phyloP scores from a whole-genome alignment of 2,888 invertebrate genomes.

The Eulithis prunata region DNA sequence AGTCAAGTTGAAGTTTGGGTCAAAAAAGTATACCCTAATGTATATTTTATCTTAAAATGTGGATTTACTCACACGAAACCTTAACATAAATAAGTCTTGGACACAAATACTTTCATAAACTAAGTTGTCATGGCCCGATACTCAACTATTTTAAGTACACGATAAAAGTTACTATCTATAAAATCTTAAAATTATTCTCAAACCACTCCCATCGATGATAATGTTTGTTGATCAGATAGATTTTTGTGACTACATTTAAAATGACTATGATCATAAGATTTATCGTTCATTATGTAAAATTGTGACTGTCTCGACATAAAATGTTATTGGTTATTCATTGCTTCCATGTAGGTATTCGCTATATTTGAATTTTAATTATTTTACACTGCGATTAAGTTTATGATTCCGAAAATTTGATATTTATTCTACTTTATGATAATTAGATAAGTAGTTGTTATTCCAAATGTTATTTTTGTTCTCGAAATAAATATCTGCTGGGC shows the following conservation, averaged over 20 bases:
- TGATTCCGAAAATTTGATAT: conserved; percentile 32
- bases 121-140: conserved; percentile 82
- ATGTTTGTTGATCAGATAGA: conserved; percentile 69
- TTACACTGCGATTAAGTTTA: conserved; percentile 25
- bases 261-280: conserved; percentile 67
- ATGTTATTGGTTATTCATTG: conserved; percentile 63
- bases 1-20: conserved; percentile 10
- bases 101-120: conserved; percentile 72
- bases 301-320: conserved; percentile 64
- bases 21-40: conserved; percentile 14
- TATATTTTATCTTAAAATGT: conserved; percentile 22
- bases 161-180: conserved; percentile 67
- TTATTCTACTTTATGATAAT: conserved; percentile 43
- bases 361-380: conserved; percentile 40
- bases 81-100: conserved; percentile 75
- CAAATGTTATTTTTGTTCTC: conserved; percentile 37
- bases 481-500: conserved; percentile 39
- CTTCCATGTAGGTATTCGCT: conserved; percentile 54
- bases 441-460: conserved; percentile 33
- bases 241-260: conserved; percentile 73
- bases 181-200: conserved; percentile 73
- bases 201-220: conserved; percentile 78
- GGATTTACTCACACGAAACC: conserved; percentile 52
- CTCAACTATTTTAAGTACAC: conserved; percentile 69
- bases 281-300: conserved; percentile 66